Percentiles rank a stretch among this genome's conserved stretches.
These are phyloP conservation scores for Mimas tiliae DNA, from an alignment of 2,888 invertebrate genomes.

Conservation along the genomic window DNA sequence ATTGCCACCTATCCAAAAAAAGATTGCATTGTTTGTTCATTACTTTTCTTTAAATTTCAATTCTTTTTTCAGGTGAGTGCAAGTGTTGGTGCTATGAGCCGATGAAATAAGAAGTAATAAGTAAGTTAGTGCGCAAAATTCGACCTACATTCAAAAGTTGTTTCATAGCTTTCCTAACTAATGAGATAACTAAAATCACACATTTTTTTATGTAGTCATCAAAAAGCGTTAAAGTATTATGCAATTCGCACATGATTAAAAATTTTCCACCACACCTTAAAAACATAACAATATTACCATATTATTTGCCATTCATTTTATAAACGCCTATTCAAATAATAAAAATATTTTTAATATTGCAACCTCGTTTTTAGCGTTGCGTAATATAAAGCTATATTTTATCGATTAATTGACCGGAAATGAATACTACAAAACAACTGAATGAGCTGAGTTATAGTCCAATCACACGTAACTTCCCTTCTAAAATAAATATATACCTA, in stretches of 20 bases:
- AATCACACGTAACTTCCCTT: neutral
- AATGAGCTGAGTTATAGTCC: slow-evolving; percentile 7
- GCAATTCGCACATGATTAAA: neutral
- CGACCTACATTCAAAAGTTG: too few species aligned
- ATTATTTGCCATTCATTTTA: neutral
- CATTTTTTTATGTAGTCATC: neutral
- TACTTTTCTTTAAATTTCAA: neutral
- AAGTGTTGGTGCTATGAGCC: neutral
- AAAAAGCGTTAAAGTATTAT: neutral
- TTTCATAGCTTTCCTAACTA: too few species aligned
- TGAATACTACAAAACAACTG: slow-evolving; percentile 35
- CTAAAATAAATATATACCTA: slow-evolving; percentile 1
- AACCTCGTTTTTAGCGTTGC: slow-evolving; percentile 15
- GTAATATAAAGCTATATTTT: slow-evolving; percentile 20
- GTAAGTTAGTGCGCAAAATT: neutral
- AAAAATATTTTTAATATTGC: neutral
- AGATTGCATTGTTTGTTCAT: neutral
- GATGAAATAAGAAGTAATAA: neutral
- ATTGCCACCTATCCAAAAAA: neutral
- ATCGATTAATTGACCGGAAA: slow-evolving; percentile 48
- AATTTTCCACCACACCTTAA: neutral
- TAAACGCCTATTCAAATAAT: too few species aligned
- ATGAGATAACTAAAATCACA: too few species aligned
- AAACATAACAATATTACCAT: neutral
- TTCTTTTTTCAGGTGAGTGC: slow-evolving; percentile 14